Evolutionary conservation across 1,140 invertebrate species (phyloP).

Genomic region (Sycophila sp.): DNA sequence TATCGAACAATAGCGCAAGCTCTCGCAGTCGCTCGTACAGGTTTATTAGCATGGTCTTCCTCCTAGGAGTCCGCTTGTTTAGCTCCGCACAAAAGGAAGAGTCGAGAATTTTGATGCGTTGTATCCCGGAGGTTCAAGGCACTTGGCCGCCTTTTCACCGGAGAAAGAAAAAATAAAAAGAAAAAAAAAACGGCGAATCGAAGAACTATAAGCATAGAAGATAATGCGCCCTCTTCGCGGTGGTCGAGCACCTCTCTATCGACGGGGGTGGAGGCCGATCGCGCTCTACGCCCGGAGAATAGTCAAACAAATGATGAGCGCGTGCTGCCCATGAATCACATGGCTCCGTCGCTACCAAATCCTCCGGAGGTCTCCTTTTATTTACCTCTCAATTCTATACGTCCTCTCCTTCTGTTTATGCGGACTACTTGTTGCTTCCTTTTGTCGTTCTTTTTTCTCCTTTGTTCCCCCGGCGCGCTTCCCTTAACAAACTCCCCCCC

Average conservation of each 20-base stretch:
- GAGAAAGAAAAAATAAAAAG: neutral
- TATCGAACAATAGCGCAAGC: no score
- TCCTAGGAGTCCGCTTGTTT: no score
- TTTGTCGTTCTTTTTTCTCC: neutral
- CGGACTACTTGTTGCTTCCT: neutral
- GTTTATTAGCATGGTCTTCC: no score
- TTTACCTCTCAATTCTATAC: slow-evolving; percentile 25
- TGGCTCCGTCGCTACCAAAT: neutral
- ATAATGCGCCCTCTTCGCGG: neutral
- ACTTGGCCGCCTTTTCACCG: neutral
- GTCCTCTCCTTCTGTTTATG: neutral
- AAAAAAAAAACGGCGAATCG: neutral
- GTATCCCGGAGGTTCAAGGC: neutral
- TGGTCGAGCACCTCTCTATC: neutral
- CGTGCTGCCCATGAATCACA: slow-evolving; percentile 32
- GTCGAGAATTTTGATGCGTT: no score
- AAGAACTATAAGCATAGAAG: neutral
- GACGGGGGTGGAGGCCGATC: neutral
- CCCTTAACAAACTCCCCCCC: no score
- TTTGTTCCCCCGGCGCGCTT: no score
- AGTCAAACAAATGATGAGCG: slow-evolving; percentile 41
- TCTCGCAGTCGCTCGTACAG: no score
- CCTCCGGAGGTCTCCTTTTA: neutral
- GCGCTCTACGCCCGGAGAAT: neutral
- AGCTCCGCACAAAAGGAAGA: no score